phyloP scores from a whole-genome alignment of 2,888 invertebrate species.

The Macropis europaea region DNA sequence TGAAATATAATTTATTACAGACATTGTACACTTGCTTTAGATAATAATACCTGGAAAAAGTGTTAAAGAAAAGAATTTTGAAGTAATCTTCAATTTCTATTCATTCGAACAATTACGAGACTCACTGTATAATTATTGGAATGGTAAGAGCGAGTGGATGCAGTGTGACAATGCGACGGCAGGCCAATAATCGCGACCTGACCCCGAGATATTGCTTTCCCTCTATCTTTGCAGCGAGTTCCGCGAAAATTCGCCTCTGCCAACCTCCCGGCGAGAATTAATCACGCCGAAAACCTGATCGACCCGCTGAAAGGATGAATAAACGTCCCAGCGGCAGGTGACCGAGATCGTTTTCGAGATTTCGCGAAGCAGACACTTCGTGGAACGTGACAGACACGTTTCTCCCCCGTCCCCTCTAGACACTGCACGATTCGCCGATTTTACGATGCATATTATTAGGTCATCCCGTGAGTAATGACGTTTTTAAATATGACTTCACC shows the following conservation, averaged over 20 bases:
- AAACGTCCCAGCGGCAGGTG: neutral
- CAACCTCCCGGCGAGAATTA: constrained; percentile 13
- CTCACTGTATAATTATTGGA: constrained; percentile 30
- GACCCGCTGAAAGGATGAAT: constrained; percentile 27
- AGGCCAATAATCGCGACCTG: constrained; percentile 68
- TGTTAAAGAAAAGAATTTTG: too few species aligned
- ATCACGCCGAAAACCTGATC: constrained; percentile 21
- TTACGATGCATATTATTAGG: too few species aligned
- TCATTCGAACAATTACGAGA: neutral
- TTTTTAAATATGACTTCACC: too few species aligned
- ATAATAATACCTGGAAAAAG: too few species aligned
- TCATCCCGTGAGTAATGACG: too few species aligned
- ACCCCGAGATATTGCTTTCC: constrained; percentile 63
- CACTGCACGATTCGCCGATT: too few species aligned
- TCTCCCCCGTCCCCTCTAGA: too few species aligned
- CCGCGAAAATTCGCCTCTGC: constrained; percentile 40
- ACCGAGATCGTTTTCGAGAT: neutral
- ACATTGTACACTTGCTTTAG: too few species aligned
- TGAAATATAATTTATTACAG: too few species aligned
- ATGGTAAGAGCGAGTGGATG: constrained; percentile 34
- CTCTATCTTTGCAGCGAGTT: constrained; percentile 37
- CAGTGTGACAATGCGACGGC: constrained; percentile 37
- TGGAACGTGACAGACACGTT: neutral
- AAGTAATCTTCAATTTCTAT: too few species aligned
- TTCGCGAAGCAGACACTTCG: neutral